phyloP scores from a whole-genome alignment of 2,797 vertebrate species.

The Tragelaphus oryx region DNA sequence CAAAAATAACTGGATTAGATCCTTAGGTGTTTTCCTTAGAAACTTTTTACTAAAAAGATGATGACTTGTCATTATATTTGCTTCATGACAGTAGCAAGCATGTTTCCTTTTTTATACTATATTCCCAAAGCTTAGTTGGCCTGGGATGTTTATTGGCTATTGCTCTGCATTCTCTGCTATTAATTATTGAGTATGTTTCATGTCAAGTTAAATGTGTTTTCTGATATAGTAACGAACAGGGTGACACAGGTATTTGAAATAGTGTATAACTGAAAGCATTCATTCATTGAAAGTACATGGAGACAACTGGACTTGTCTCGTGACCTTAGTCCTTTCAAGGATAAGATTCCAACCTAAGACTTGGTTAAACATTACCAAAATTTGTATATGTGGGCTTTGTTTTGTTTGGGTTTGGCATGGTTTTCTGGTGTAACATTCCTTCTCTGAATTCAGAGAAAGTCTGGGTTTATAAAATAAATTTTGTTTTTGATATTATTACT shows the following conservation, averaged over 20 bases:
- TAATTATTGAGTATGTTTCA: background rate
- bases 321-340: slow-evolving; percentile 27
- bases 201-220: background rate
- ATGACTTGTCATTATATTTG: background rate
- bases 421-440: background rate
- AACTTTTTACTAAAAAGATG: background rate
- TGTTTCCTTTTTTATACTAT: background rate
- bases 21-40: background rate
- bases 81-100: background rate
- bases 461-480: background rate
- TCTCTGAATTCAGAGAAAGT: slow-evolving; percentile 41
- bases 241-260: slow-evolving; percentile 4
- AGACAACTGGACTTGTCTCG: background rate
- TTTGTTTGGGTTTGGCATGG: background rate
- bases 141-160: background rate
- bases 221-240: background rate
- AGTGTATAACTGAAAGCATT: slow-evolving; percentile 25
- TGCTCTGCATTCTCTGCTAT: background rate
- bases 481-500: background rate
- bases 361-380: slow-evolving; percentile 19
- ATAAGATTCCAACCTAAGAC: background rate
- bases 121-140: background rate
- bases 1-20: slow-evolving; percentile 12
- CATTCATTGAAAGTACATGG: slow-evolving; percentile 29
- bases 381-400: background rate